A percentile compares a stretch with the other conserved stretches of the same genome.
These are phyloP conservation scores for Rhyacichthys aspro DNA, from an alignment of 2,797 vertebrate species.

Conservation along the genomic window DNA sequence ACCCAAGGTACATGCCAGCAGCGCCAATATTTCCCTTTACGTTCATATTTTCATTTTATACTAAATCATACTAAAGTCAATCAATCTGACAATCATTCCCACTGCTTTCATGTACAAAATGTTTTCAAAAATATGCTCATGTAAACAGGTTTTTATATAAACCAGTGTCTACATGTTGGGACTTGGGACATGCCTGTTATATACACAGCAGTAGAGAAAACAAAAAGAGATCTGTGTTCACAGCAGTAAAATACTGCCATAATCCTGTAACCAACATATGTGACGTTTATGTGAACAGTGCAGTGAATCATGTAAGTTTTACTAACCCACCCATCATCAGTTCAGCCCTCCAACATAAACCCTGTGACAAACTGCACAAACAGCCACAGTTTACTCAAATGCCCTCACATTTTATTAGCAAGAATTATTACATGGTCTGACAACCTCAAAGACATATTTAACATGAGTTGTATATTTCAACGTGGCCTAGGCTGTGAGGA, in stretches of 20 bases:
- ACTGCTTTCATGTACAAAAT: too few relatives aligned
- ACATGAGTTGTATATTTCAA: constrained; percentile 1
- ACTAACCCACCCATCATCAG: too few relatives aligned
- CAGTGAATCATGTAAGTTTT: constrained; percentile 6
- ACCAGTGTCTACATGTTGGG: too few relatives aligned
- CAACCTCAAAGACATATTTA: neutral
- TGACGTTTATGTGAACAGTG: neutral
- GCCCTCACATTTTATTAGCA: neutral
- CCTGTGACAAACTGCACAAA: neutral
- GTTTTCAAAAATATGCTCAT: too few relatives aligned
- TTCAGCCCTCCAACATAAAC: too few relatives aligned
- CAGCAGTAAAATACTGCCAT: neutral
- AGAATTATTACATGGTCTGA: neutral
- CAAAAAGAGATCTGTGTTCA: neutral
- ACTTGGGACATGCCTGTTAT: neutral
- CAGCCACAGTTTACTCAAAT: neutral
- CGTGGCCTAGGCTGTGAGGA: neutral
- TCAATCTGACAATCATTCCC: neutral
- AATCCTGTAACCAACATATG: neutral
- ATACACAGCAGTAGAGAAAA: neutral
- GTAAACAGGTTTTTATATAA: too few relatives aligned
- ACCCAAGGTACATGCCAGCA: constrained; percentile 47
- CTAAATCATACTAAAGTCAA: neutral
- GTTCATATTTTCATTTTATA: neutral
- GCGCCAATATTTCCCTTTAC: constrained; percentile 14